Base-by-base conservation (phyloP, 1,140 invertebrate species). In the Anadara kagoshimensis region DNA sequence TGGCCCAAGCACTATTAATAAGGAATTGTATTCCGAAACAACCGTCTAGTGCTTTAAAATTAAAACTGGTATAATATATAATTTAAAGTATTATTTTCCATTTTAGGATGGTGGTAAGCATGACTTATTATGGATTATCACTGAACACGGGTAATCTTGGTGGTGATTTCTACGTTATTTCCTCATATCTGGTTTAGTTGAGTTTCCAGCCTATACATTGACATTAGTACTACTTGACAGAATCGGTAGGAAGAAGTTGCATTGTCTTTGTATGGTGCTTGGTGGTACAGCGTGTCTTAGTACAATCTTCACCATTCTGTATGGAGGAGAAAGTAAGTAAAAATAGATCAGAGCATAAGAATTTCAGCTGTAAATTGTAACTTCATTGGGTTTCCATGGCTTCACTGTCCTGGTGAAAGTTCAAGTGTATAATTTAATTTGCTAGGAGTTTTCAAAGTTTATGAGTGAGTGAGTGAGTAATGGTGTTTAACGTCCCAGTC, bases 151-250 rank as follows among this genome's bases (percentile, higher is more conserved):
- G 81, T 0, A 76, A 81, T 59, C 74, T 87, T 0, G 79, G 79
- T 14, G 79, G 86, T 20, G 76, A 81, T 72, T 68, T 88, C 69
- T 89, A 89, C 77, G 45, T 85, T 29, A 87, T 69, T 84, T 84
- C 45, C 63, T 82, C 1, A 71, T 86, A 29, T 77, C 78, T 20
- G 94, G 93, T 1, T 85, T 92, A 12, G 94, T 95, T 0, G 95
- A 96, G 89, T 90, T 95, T 73, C 94, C 94, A 0, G 93, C 93
- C 5, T 82, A 85, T 69, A 64, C 80, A 5, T 49, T 83, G 22
- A 77, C 75, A 45, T 64, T 86, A 5, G 12, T 83, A 1, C 58
- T 86, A n/a, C 53, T 86, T 24, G 78, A 82, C 57, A 62, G 78
- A 65, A 45, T 78, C 8, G 85, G 85, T 7, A 62, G 85, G 14